These are phyloP conservation scores for Podiceps cristatus DNA, from an alignment of 2,113 vertebrate species.

Conservation along the genomic window DNA sequence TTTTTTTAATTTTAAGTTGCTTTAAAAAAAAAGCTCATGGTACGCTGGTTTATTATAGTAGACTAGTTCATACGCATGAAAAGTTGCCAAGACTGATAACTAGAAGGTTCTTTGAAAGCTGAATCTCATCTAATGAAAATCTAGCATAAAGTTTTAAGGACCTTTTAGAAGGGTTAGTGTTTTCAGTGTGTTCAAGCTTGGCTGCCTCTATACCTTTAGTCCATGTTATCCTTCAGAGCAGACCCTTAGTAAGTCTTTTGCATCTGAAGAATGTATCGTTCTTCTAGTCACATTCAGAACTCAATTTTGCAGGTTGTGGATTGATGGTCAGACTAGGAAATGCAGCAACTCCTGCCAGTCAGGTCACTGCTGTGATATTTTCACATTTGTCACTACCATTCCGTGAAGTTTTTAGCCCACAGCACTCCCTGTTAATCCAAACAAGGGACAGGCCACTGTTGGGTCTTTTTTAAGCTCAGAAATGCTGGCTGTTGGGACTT, in stretches of 20 bases:
- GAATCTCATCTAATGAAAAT: neutral
- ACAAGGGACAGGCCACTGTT: neutral
- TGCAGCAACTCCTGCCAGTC: neutral
- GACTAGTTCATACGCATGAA: rapidly evolving
- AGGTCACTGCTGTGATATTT: neutral
- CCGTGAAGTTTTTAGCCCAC: neutral
- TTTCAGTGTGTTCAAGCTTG: neutral
- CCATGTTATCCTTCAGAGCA: neutral
- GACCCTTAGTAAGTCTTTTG: neutral
- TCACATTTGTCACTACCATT: neutral
- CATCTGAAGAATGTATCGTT: neutral
- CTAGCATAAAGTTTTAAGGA: neutral
- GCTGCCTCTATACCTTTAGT: neutral
- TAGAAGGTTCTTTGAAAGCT: neutral
- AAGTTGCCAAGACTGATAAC: neutral
- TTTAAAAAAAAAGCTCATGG: neutral
- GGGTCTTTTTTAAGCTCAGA: neutral
- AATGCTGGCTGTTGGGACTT: neutral
- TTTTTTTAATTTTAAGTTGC: neutral
- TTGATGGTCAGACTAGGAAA: neutral
- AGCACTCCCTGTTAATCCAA: neutral
- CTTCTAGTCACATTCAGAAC: neutral
- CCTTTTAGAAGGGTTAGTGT: neutral
- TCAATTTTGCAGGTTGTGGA: neutral
- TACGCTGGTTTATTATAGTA: neutral